A percentile compares a stretch with the other conserved stretches of the same genome.
These are phyloP conservation scores for Carcina quercana DNA, from an alignment of 2,888 invertebrate genomes.

Conservation along the genomic window DNA sequence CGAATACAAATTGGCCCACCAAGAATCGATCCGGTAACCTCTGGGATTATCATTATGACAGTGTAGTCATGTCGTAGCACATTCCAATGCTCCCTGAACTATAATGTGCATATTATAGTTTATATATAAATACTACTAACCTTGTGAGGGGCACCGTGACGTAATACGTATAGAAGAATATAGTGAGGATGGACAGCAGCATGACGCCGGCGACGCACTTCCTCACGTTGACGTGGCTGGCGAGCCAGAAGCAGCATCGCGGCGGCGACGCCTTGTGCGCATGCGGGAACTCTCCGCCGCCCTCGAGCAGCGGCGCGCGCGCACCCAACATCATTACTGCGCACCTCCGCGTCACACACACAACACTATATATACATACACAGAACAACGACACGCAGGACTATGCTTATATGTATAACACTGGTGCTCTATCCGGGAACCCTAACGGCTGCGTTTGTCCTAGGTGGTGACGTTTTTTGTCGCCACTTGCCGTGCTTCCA, in stretches of 20 bases:
- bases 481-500: constrained; percentile 90
- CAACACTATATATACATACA: constrained; percentile 71
- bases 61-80: no score
- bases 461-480: constrained; percentile 69
- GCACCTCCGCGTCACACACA: constrained; percentile 55
- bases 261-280: no score
- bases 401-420: no score
- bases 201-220: constrained; percentile 85
- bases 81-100: no score
- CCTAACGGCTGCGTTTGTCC: constrained; percentile 64
- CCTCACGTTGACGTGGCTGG: no score
- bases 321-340: constrained; percentile 51
- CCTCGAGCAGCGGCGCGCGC: no score
- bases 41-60: no score
- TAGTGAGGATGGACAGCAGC: constrained; percentile 84
- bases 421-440: constrained; percentile 67
- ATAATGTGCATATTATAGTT: no score
- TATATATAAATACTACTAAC: constrained; percentile 71
- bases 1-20: no score
- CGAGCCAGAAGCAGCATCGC: no score
- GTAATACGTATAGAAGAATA: constrained; percentile 88
- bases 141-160: constrained; percentile 85
- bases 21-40: no score
- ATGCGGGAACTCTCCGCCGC: no score
- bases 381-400: constrained; percentile 67